phyloP scores from a whole-genome alignment of 2,888 invertebrate genomes.

The Cotesia congregata region DNA sequence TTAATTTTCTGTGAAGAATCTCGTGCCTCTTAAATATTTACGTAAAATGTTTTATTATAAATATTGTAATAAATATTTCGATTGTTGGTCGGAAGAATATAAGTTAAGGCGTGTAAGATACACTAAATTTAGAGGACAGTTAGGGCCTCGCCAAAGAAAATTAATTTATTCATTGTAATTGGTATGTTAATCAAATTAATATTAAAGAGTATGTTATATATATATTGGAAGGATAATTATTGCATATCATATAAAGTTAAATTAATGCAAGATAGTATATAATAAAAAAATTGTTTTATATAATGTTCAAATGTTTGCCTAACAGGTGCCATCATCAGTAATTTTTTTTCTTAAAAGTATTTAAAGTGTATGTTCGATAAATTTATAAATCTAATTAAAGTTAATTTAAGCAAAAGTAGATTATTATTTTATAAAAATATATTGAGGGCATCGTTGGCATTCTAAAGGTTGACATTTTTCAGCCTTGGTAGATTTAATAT shows the following conservation, averaged over 20 bases:
- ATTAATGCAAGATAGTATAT: background rate
- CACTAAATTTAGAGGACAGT: conserved; percentile 15
- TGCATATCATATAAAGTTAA: background rate
- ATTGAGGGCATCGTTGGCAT: background rate
- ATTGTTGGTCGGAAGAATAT: conserved; percentile 1
- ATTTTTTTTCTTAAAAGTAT: conserved; percentile 1
- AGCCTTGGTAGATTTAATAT: conserved; percentile 41
- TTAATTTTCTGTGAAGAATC: conserved; percentile 14
- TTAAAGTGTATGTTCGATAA: background rate
- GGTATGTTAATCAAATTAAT: background rate
- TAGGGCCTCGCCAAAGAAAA: conserved; percentile 13
- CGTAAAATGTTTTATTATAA: background rate
- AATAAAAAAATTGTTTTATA: background rate
- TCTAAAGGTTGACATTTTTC: conserved; percentile 1
- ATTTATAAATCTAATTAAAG: background rate
- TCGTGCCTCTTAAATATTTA: conserved; percentile 26
- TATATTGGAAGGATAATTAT: background rate
- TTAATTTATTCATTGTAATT: conserved; percentile 4
- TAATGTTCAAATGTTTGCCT: background rate
- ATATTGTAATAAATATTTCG: conserved; percentile 15
- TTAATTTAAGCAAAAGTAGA: background rate
- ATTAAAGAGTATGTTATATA: background rate
- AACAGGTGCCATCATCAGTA: background rate
- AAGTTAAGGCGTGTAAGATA: background rate
- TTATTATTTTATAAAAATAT: conserved; percentile 3